Conservation (phyloP, 2,797 vertebrate species). For the Cuculus canorus region DNA sequence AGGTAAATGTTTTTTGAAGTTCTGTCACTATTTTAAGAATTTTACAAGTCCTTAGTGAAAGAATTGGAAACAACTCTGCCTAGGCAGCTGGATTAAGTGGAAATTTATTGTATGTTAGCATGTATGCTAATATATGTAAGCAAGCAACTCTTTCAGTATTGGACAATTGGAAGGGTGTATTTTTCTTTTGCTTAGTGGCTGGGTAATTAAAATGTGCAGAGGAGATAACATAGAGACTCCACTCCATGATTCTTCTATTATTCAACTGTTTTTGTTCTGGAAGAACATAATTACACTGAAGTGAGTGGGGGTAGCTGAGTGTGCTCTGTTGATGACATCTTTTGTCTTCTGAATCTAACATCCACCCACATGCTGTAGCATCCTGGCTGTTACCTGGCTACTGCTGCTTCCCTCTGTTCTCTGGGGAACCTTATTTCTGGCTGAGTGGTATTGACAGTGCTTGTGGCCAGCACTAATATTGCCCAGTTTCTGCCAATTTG, state of each 20-base stretch:
- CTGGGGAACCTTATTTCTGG: not conserved
- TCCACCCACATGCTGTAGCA: slow-evolving; percentile 12
- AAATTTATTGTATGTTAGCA: not conserved
- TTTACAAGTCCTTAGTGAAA: not conserved
- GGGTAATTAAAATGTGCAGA: not conserved
- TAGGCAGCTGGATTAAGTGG: not conserved
- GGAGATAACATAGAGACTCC: not conserved
- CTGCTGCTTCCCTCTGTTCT: not conserved
- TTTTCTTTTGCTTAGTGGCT: slow-evolving; percentile 9
- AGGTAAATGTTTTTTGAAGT: not conserved
- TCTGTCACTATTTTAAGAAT: not conserved
- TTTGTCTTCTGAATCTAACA: slow-evolving; percentile 33
- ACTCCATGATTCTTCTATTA: not conserved
- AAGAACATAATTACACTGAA: slow-evolving; percentile 31
- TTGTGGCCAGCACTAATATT: not conserved
- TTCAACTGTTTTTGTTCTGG: not conserved
- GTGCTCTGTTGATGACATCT: slow-evolving; percentile 16
- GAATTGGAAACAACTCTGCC: not conserved
- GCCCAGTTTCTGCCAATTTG: not conserved
- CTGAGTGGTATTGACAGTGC: not conserved
- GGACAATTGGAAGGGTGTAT: not conserved
- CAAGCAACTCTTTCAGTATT: not conserved
- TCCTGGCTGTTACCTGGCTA: slow-evolving; percentile 43
- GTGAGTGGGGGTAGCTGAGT: slow-evolving; percentile 34
- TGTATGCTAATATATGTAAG: not conserved